Conservation (phyloP, 2,797 vertebrate genomes). For the Etheostoma perlongum region DNA sequence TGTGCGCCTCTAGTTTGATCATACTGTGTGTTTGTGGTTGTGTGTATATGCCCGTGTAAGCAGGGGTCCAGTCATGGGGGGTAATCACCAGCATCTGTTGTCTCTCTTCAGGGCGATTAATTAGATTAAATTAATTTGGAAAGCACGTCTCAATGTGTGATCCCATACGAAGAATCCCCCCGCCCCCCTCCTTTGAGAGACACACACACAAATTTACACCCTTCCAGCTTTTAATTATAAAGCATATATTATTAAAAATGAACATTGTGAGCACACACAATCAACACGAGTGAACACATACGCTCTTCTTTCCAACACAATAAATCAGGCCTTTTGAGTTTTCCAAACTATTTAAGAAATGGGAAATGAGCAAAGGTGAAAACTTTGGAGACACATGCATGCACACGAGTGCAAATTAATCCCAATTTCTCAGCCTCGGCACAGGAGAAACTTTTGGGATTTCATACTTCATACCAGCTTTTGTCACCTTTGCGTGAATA, state of each 20-base stretch:
- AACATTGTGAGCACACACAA: slow-evolving; percentile 34
- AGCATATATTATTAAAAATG: slow-evolving; percentile 52
- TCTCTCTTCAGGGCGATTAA: slow-evolving; percentile 86
- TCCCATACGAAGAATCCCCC: slow-evolving; percentile 48
- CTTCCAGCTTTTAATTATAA: slow-evolving; percentile 36
- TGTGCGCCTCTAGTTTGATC: slow-evolving; percentile 33
- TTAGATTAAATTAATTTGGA: slow-evolving; percentile 84
- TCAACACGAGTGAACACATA: slow-evolving; percentile 27
- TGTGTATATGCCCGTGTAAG: slow-evolving; percentile 26
- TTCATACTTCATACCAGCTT: slow-evolving; percentile 89
- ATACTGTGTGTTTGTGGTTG: slow-evolving; percentile 6
- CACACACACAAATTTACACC: slow-evolving; percentile 37
- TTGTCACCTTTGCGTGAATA: slow-evolving; percentile 86
- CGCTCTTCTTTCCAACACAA: slow-evolving; percentile 39
- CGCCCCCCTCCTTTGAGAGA: slow-evolving; percentile 27
- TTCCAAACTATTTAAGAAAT: slow-evolving; percentile 74
- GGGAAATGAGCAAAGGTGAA: slow-evolving; percentile 78
- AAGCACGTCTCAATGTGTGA: slow-evolving; percentile 74
- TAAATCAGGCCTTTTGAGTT: slow-evolving; percentile 64
- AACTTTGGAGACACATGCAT: slow-evolving; percentile 78
- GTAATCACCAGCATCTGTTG: slow-evolving; percentile 84
- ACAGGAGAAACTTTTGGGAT: slow-evolving; percentile 83
- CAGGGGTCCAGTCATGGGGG: slow-evolving; percentile 54
- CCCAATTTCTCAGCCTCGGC: slow-evolving; percentile 80
- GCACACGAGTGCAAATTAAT: slow-evolving; percentile 84